These are phyloP conservation scores for Cremastinae sp. DNA, from an alignment of 2,888 invertebrate genomes.

Conservation along the genomic window DNA sequence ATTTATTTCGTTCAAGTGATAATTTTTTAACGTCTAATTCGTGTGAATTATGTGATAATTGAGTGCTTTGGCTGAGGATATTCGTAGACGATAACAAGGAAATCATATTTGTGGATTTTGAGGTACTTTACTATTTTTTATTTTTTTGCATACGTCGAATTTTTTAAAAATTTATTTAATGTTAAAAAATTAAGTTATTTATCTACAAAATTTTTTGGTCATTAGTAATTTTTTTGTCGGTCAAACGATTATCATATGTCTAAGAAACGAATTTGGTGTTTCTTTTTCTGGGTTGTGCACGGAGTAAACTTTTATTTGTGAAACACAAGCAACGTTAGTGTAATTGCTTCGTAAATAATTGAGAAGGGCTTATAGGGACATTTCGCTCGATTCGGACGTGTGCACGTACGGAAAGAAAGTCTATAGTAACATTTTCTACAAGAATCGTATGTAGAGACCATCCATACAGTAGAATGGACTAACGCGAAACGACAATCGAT, in stretches of 20 bases:
- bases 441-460: background rate
- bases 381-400: slow-evolving; percentile 45
- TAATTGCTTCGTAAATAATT: slow-evolving; percentile 48
- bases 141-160: too few relatives aligned
- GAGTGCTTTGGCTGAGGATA: background rate
- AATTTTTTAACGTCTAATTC: background rate
- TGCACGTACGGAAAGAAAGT: background rate
- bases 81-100: slow-evolving; percentile 2
- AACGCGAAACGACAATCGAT: too few relatives aligned
- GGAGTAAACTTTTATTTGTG: background rate
- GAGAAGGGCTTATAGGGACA: slow-evolving; percentile 15
- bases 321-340: background rate
- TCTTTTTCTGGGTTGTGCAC: background rate
- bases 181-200: too few relatives aligned
- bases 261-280: background rate
- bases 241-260: too few relatives aligned
- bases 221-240: too few relatives aligned
- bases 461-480: background rate
- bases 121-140: slow-evolving; percentile 16
- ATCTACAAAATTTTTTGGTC: too few relatives aligned
- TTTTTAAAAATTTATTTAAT: too few relatives aligned
- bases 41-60: slow-evolving; percentile 4
- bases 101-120: background rate
- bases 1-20: background rate
- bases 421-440: background rate